Evolutionary conservation across 2,113 vertebrate genomes (phyloP).

Genomic region (Passerina amoena): DNA sequence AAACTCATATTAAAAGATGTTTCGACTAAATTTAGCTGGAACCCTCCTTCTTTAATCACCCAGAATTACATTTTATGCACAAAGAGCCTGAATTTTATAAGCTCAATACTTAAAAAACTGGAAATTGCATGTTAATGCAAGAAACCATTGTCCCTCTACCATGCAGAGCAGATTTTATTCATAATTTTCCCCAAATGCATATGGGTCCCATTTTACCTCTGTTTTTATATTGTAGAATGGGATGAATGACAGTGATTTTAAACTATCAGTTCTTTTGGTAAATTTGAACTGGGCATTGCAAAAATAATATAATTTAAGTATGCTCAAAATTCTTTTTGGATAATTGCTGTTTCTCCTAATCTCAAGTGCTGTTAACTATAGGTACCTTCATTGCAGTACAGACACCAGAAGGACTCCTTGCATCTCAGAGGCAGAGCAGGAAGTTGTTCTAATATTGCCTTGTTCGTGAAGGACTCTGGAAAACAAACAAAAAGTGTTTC

Average conservation of each 20-base stretch:
- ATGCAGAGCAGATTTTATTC: not conserved
- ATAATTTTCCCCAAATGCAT: not conserved
- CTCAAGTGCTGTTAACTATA: not conserved
- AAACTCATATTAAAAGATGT: not conserved
- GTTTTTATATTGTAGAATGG: not conserved
- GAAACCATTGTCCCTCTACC: not conserved
- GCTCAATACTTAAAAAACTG: not conserved
- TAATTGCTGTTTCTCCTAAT: not conserved
- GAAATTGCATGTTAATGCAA: not conserved
- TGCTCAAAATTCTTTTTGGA: not conserved
- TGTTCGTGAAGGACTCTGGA: not conserved
- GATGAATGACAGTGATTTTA: not conserved
- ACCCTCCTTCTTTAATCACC: not conserved
- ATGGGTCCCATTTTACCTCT: not conserved
- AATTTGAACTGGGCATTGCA: not conserved
- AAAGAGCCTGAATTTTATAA: not conserved
- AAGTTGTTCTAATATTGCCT: not conserved
- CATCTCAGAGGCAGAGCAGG: not conserved
- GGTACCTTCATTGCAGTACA: not conserved
- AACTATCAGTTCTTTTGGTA: not conserved
- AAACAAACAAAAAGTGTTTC: not conserved
- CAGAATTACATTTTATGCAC: not conserved
- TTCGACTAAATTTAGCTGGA: not conserved
- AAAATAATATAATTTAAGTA: not conserved
- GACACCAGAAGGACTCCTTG: not conserved